Evolutionary conservation across 2,797 vertebrate genomes (phyloP), one percentile per base, ranked within the genome.

Genomic region (Pseudopleuronectes americanus): DNA sequence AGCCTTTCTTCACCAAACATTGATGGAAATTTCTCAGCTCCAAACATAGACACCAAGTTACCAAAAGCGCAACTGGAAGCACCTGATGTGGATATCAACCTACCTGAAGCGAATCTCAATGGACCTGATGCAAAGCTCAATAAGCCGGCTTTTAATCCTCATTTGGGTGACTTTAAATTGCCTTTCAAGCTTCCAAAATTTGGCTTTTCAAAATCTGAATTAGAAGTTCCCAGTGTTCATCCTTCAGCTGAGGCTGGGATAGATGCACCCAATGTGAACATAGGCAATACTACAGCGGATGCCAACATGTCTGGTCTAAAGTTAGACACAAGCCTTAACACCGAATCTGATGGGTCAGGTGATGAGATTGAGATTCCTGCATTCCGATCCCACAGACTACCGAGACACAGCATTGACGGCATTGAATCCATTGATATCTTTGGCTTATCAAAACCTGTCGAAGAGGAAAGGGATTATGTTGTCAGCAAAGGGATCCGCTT

Each of bases 331-430:
- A 67, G 23, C 36, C 22, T 83, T 16, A 43, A 73, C 4, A 57
- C 49, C 21, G 21, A 23, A 21, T 68, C 77, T 55, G 71, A 79
- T 13, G 2, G 78, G 1, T 13, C 76, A 16, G n/a, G 70, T 12
- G 9, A 9, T 41, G 81, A 82, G 0, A 14, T 31, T 2, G 79
- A 79, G 2, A 41, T 93, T 58, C 94, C 94, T 10, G 2, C 59
- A 13, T 95, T 95, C 76, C 93, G 83, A 76, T 8, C 79, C 41
- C 94, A 95, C 85, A 88, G 14, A 52, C 77, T 93, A 28, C 93
- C 93, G 24, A 64, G 0, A 23, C 65, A 26, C 79, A 86, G 0
- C 71, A 51, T 87, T 22, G 80, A 87, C 41, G 51, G 8, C 16
- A 13, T 3, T 19, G 57, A 55, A 52, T 71, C 22, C 12, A 13